Conservation (phyloP, 2,888 invertebrate species). For the Hanleya hanleyi region DNA sequence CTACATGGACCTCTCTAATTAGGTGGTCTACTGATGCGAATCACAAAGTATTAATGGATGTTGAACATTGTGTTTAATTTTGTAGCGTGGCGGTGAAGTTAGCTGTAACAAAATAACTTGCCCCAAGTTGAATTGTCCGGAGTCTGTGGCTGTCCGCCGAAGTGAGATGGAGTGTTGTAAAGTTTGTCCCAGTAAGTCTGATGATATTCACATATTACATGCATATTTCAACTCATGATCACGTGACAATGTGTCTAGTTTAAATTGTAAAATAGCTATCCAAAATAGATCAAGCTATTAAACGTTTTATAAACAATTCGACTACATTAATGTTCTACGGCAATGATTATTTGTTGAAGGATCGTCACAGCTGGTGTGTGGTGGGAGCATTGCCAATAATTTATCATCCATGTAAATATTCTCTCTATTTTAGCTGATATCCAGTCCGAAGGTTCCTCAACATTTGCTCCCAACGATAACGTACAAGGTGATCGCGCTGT, state of each 20-base stretch:
- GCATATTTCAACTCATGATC: neutral
- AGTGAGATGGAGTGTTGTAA: conserved; percentile 88
- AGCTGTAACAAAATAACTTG: conserved; percentile 84
- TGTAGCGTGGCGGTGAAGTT: conserved; percentile 79
- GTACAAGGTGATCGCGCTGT: too few species aligned
- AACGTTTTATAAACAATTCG: too few species aligned
- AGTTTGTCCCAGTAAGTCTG: conserved; percentile 78
- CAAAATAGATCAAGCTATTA: too few species aligned
- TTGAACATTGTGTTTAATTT: neutral
- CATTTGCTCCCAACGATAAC: too few species aligned
- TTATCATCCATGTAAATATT: too few species aligned
- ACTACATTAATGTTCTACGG: too few species aligned
- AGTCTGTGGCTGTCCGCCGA: conserved; percentile 82
- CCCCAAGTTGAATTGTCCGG: conserved; percentile 83
- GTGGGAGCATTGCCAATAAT: too few species aligned
- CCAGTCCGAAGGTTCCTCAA: too few species aligned
- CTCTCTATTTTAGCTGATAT: too few species aligned
- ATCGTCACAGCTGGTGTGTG: neutral
- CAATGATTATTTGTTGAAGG: neutral
- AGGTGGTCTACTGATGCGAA: too few species aligned
- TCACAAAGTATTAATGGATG: too few species aligned
- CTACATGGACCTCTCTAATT: too few species aligned
- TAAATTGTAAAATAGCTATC: neutral
- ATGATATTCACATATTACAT: neutral
- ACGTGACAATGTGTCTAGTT: neutral